phyloP scores from a whole-genome alignment of 2,113 vertebrate genomes.

The Trematocara stigmaticum region DNA sequence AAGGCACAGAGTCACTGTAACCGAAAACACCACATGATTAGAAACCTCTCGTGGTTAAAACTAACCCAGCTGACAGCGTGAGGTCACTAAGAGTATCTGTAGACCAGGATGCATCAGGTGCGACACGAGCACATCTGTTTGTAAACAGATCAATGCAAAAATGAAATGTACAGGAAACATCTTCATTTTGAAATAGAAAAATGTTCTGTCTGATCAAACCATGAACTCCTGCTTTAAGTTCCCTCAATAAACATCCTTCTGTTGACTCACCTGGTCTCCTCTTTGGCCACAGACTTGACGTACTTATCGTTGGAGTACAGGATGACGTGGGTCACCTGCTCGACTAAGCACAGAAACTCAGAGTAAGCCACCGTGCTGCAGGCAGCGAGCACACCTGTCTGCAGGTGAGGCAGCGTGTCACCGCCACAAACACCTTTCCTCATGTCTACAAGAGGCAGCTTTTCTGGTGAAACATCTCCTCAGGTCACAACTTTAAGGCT shows the following conservation, averaged over 20 bases:
- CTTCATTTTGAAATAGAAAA: neutral
- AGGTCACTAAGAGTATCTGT: neutral
- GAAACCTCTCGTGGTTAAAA: neutral
- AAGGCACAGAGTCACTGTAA: conserved; percentile 76
- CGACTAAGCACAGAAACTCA: conserved; percentile 69
- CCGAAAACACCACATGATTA: neutral
- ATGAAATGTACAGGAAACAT: fast-evolving
- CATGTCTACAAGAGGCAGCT: neutral
- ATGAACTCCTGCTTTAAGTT: neutral
- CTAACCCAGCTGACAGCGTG: neutral
- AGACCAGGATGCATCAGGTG: neutral
- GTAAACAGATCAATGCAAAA: neutral
- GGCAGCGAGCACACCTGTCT: neutral
- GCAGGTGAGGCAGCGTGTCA: neutral
- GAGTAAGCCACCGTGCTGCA: neutral
- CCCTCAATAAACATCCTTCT: neutral
- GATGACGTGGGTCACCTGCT: conserved; percentile 88
- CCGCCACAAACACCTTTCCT: neutral
- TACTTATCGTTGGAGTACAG: conserved; percentile 93
- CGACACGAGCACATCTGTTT: neutral
- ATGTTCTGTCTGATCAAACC: neutral
- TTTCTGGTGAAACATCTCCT: neutral
- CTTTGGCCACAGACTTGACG: conserved; percentile 81
- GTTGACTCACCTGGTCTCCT: conserved; percentile 76
- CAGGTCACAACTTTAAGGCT: neutral